Percentiles rank a stretch among this genome's conserved stretches.
Evolutionary conservation across 2,888 invertebrate genomes (phyloP).

Genomic region (Neelides folsomi): DNA sequence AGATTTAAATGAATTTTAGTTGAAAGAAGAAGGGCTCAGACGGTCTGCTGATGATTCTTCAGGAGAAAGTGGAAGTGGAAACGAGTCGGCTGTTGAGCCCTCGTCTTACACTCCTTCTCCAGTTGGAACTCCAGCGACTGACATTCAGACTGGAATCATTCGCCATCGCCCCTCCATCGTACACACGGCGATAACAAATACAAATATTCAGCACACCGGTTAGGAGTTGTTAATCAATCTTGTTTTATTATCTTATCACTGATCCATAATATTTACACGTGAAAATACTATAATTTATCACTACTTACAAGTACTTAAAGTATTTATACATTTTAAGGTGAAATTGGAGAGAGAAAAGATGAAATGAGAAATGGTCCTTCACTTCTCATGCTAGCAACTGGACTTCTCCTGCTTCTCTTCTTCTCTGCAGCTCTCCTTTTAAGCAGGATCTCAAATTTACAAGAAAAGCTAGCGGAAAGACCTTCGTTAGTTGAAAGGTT

Average conservation of each 20-base stretch:
- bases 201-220: neutral
- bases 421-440: conserved; percentile 47
- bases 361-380: conserved; percentile 38
- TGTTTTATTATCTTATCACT: too few species aligned
- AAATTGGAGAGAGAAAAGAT: conserved; percentile 36
- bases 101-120: conserved; percentile 34
- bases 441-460: conserved; percentile 45
- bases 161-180: neutral
- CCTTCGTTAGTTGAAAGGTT: conserved; percentile 20
- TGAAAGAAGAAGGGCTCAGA: too few species aligned
- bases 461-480: conserved; percentile 33
- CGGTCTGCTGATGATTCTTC: conserved; percentile 38
- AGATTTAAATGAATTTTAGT: too few species aligned
- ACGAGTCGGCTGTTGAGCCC: conserved; percentile 34
- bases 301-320: too few species aligned
- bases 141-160: neutral
- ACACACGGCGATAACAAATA: neutral
- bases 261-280: too few species aligned
- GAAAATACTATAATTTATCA: too few species aligned
- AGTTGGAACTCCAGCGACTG: conserved; percentile 37
- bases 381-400: conserved; percentile 44
- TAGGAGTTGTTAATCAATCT: too few species aligned
- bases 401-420: conserved; percentile 45
- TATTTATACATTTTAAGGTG: conserved; percentile 35
- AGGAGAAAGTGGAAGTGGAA: conserved; percentile 40